Evolutionary conservation across 2,888 invertebrate species (phyloP), one percentile per base, ranked within the genome.

Genomic region (Nesidiocoris tenuis): DNA sequence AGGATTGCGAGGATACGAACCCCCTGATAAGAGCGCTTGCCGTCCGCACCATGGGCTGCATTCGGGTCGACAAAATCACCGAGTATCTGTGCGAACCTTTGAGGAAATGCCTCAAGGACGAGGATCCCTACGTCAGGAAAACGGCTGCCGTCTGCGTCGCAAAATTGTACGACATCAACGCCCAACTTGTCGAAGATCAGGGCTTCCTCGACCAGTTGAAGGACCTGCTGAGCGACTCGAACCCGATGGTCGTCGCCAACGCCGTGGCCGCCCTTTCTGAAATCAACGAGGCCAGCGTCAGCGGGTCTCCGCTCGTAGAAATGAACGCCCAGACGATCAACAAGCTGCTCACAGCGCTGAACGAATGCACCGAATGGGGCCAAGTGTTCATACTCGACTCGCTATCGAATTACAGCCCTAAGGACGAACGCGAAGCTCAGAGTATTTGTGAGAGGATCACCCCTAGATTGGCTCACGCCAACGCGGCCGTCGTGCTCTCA

Each of bases 81-180:
- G 99, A 99, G 86, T 99, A 99, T 85, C 87, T 99, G 59, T 99
- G 99, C 84, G 98, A 99, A 83, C 99, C 99, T 0, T 86, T 99
- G 80, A 87, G 99, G 76, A 99, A 95, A 83, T 95, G 95, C 83
- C 86, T 95, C 79, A 94, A 94, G 84, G 97, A 97, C 84, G 97
- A 97, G 83, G 97, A 97, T 85, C 97, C 97, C 0, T 97, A 97
- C 85, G 97, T 97, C 7, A 88, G 99, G 80, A 99, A 99, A 87
- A 99, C 99, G 0, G 99, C 99, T 0, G 99, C 99, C 0, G 98
- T 99, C 16, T 99, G 98, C 84, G 99, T 99, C 2, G 99, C 99
- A 23, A 99, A 99, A 84, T 87, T 99, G 77, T 98, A 99, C 84
- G 99, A 99, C 83, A 99, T 99, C 83, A 91, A 91, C 82, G 88